Evolutionary conservation across 2,113 vertebrate species (phyloP), one percentile per base, ranked within the genome.

Genomic region (Erpornis zantholeuca): DNA sequence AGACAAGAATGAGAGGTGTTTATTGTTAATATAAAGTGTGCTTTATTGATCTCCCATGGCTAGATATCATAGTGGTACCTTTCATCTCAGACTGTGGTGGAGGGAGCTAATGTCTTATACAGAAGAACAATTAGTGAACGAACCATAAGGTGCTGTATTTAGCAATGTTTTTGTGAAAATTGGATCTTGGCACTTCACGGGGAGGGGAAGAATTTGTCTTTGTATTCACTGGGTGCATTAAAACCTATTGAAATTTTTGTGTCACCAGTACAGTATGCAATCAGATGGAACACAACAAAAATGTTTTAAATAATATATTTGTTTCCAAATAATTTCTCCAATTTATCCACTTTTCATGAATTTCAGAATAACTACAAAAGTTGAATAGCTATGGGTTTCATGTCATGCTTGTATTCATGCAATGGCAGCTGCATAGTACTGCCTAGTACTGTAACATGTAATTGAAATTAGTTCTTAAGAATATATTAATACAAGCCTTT

Each of bases 381-480:
- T n/a, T 93, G 92, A 86, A 76, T 57, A 84, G 28, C 42, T 82
- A 57, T 61, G n/a, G 36, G 65, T 82, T 94, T 94, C 73, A 68
- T 82, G 57, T 87, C 31, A 64, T 68, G 47, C 28, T 81, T 78
- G n/a, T 64, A 83, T 91, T 84, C 77, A 91, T 68, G 44, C 28
- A 92, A 81, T 76, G 49, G 86, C 69, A 94, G 69, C 69, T 92
- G 77, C 72, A 86, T 78, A 84, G 86, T 82, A 68, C 23, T 71
- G 25, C 49, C 45, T 40, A 25, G n/a, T 94, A 40, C 57, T 71
- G 65, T 36, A 94, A 88, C 61, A 89, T 49, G 29, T 72, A 91
- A 80, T 82, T 90, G 78, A 91, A 95, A 96, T 93, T 94, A 94
- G 21, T 89, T 85, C 84, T 79, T 86, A 77, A 79, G 59, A 86